Conservation (phyloP, 2,888 invertebrate species). For the Rhogogaster chlorosoma region DNA sequence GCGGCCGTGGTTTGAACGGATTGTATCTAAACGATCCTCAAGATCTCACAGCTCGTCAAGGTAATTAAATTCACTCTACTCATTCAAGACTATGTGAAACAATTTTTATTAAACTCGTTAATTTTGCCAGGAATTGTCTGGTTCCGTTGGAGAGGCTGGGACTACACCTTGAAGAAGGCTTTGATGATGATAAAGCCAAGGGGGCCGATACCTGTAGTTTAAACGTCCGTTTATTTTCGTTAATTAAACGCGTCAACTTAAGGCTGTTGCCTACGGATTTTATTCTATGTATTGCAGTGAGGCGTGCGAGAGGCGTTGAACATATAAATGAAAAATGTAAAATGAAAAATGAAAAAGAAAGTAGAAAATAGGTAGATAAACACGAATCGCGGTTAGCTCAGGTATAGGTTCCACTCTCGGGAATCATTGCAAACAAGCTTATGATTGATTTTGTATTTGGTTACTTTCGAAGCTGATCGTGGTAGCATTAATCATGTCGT, state of each 20-base stretch:
- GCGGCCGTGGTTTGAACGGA: conserved; percentile 93
- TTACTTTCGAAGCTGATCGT: conserved; percentile 26
- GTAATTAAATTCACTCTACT: conserved; percentile 75
- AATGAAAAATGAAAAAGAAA: not conserved
- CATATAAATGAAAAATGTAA: not conserved
- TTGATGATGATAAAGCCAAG: conserved; percentile 96
- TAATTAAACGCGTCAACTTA: conserved; percentile 55
- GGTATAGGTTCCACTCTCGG: not conserved
- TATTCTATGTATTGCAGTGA: not conserved
- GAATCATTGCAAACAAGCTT: not conserved
- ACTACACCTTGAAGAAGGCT: conserved; percentile 93
- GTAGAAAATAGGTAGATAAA: not conserved
- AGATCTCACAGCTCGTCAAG: conserved; percentile 93
- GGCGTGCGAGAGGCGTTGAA: not conserved
- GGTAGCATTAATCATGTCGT: conserved; percentile 32
- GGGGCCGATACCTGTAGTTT: conserved; percentile 78
- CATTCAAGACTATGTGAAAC: not conserved
- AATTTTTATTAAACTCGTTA: not conserved
- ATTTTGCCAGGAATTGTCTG: conserved; percentile 88
- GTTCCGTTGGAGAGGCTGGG: conserved; percentile 98
- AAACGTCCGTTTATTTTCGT: conserved; percentile 52
- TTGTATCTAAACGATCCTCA: conserved; percentile 94
- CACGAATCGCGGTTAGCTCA: not conserved
- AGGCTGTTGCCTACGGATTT: conserved; percentile 57
- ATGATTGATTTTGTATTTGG: conserved; percentile 22